Base-by-base conservation (phyloP, 2,888 invertebrate genomes). In the Andrena camellia region DNA sequence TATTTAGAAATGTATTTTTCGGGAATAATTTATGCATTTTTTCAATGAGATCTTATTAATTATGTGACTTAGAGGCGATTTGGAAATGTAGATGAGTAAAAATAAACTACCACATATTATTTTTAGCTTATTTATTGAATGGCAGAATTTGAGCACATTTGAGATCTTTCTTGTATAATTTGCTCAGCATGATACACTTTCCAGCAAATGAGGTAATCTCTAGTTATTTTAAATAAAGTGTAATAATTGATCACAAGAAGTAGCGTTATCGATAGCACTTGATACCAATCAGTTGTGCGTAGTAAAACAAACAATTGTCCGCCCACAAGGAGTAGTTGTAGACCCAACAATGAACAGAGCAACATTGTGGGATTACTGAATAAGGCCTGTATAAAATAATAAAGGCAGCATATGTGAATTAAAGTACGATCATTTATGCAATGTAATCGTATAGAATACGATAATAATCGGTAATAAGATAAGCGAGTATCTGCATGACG, bases 201-300 rank as follows among this genome's bases (percentile, higher is more conserved):
- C 95, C 97, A 97, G 71, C 98, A 96, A 42, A 99, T 96, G 4
- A 98, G 95, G 92, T 97, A 98, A 94, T 99, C 98, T 60, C 99
- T 95, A 42, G 97, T 95, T 87, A 99, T 95, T 94, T 98, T 98
- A 94, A 98, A 99, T 62, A 99, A 95, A 0, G 98, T 97, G 91
- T 97, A 97, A 94, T 99, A 98, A 94, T 99, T 99, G 84, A 97
- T 97, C 92, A 98, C 97, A 50, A 99, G 95, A 64, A 99, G 95
- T 80, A 98, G 95, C 5, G 98, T 96, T 90, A 98, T 95, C 2
- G 99, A 97, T 64, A 99, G 94, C 81, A 98, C 96, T 93, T 98
- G 97, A 94, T 99, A 98, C 99, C 99, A 99, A 89, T 98, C 97
- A 54, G 96, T 95, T 20, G 97, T 97, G 85, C 97, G 96, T 89